Conservation (phyloP, 2,113 vertebrate genomes). For the Oryzias celebensis region DNA sequence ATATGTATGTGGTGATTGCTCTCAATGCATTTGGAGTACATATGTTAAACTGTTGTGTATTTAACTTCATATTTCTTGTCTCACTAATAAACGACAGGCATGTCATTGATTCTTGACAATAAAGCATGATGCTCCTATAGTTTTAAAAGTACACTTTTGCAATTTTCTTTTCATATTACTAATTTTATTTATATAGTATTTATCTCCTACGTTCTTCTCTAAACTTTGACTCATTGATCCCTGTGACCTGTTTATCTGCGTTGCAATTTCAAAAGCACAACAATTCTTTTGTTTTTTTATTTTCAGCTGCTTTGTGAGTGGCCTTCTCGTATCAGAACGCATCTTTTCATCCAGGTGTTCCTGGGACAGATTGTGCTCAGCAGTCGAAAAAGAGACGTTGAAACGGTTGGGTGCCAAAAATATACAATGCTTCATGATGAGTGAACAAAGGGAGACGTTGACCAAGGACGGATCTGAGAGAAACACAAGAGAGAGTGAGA, state of each 20-base stretch:
- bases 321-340: constrained; percentile 26
- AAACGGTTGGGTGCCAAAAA: constrained; percentile 55
- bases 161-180: too few species aligned
- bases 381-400: constrained; percentile 40
- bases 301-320: constrained; percentile 11
- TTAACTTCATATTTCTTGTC: too few species aligned
- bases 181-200: too few species aligned
- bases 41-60: too few species aligned
- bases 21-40: too few species aligned
- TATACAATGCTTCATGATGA: constrained; percentile 54
- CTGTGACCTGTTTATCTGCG: not conserved
- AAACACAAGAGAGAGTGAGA: constrained; percentile 46
- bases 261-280: constrained; percentile 14
- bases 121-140: too few species aligned
- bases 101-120: too few species aligned
- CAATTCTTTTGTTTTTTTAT: constrained; percentile 29
- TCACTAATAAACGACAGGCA: too few species aligned
- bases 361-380: constrained; percentile 32
- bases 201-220: too few species aligned
- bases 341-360: constrained; percentile 27
- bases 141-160: too few species aligned
- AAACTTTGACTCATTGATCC: too few species aligned
- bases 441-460: constrained; percentile 59
- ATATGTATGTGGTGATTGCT: too few species aligned
- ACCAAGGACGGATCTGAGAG: constrained; percentile 63